Evolutionary conservation across 2,797 vertebrate species (phyloP).

Genomic region (Mallotus villosus): DNA sequence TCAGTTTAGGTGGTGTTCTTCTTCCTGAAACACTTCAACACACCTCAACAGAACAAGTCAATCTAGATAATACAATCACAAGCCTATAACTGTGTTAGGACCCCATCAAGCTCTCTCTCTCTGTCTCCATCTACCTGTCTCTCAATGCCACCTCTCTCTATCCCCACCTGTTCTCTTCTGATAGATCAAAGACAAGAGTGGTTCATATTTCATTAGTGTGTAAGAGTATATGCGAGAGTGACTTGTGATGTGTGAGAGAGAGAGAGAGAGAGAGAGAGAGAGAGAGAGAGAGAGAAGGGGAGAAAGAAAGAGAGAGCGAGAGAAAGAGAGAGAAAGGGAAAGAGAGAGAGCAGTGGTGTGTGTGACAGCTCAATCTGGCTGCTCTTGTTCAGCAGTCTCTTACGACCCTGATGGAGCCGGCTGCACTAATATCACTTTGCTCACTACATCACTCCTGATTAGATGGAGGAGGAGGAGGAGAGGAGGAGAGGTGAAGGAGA

Average conservation of each 20-base stretch:
- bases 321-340: slow-evolving; percentile 18
- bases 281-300: slow-evolving; percentile 10
- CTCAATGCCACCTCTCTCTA: not conserved
- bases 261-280: slow-evolving; percentile 22
- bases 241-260: not conserved
- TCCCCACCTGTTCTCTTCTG: slow-evolving; percentile 5
- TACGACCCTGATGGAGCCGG: no score
- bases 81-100: not conserved
- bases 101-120: not conserved
- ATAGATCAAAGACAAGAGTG: slow-evolving; percentile 1
- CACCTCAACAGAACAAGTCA: not conserved
- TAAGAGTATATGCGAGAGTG: slow-evolving; percentile 15
- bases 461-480: not conserved
- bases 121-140: not conserved
- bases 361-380: no score
- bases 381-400: no score
- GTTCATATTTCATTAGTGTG: slow-evolving; percentile 24
- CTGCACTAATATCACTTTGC: no score
- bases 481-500: not conserved
- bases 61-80: slow-evolving; percentile 6
- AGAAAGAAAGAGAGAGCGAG: not conserved
- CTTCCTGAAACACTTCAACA: not conserved
- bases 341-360: not conserved
- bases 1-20: no score
- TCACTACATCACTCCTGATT: no score